Conservation (phyloP, 2,113 vertebrate genomes). For the Cinclus mexicanus region DNA sequence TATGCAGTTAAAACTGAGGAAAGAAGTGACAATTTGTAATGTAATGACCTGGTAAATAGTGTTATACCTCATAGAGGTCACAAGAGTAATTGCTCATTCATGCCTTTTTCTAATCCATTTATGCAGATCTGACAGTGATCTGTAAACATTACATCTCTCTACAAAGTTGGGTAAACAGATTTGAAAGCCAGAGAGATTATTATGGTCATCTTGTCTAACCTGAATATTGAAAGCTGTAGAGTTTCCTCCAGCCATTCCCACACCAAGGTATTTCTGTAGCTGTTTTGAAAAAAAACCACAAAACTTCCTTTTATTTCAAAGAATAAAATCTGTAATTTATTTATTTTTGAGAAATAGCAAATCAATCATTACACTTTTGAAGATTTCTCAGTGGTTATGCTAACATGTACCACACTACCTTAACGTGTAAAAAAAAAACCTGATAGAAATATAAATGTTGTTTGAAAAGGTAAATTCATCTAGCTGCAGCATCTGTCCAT, state of each 20-base stretch:
- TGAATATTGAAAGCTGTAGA: background rate
- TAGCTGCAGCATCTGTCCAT: background rate
- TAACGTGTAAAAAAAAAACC: background rate
- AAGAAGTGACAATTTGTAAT: slow-evolving; percentile 25
- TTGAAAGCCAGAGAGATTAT: slow-evolving; percentile 24
- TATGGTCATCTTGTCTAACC: slow-evolving; percentile 12
- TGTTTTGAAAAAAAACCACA: background rate
- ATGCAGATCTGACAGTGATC: slow-evolving; percentile 55
- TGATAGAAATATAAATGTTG: background rate
- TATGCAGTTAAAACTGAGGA: slow-evolving; percentile 6
- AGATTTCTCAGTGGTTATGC: background rate
- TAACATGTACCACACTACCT: background rate
- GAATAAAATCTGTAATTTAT: background rate
- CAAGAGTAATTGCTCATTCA: slow-evolving; percentile 33
- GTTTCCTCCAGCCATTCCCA: background rate
- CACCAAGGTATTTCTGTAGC: background rate
- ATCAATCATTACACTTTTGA: background rate
- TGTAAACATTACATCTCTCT: slow-evolving; percentile 35
- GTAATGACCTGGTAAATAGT: slow-evolving; percentile 16
- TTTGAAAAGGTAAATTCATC: slow-evolving; percentile 17
- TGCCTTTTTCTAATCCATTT: slow-evolving; percentile 50
- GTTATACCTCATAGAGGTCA: slow-evolving; percentile 16
- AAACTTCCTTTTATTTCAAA: background rate
- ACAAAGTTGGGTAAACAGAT: slow-evolving; percentile 31
- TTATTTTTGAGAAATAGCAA: background rate